These are phyloP conservation scores for Cynaeus angustus DNA, from an alignment of 2,888 invertebrate genomes.

Conservation along the genomic window DNA sequence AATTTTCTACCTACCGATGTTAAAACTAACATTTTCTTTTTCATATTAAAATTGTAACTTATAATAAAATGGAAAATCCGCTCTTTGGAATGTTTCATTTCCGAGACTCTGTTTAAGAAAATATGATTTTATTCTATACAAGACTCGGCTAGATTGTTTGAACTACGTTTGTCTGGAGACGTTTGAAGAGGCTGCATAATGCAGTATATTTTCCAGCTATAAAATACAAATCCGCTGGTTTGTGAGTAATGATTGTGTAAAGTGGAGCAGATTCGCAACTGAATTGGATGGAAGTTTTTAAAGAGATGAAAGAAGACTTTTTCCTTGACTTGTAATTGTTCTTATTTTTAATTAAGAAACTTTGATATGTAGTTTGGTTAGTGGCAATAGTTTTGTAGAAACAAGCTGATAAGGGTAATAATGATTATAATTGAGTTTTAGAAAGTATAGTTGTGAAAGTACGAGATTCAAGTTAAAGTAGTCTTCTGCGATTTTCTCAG, in stretches of 20 bases:
- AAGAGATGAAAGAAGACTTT: too few species aligned
- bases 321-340: too few species aligned
- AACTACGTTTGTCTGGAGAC: slow-evolving; percentile 18
- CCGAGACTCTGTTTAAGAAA: background rate
- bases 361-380: too few species aligned
- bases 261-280: background rate
- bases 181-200: slow-evolving; percentile 24
- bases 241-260: slow-evolving; percentile 11
- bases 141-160: slow-evolving; percentile 28
- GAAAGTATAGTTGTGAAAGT: too few species aligned
- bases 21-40: background rate
- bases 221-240: slow-evolving; percentile 27
- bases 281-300: too few species aligned
- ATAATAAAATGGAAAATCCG: slow-evolving; percentile 9
- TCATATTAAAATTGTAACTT: slow-evolving; percentile 1
- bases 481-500: too few species aligned
- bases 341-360: too few species aligned
- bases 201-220: slow-evolving; percentile 13
- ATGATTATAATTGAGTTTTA: too few species aligned
- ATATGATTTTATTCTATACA: slow-evolving; percentile 35
- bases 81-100: slow-evolving; percentile 24
- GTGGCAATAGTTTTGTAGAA: too few species aligned
- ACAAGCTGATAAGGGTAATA: too few species aligned
- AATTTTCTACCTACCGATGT: background rate
- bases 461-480: too few species aligned